Evolutionary conservation across 2,888 invertebrate species (phyloP), one percentile per base, ranked within the genome.

Genomic region (Girardia tigrina): DNA sequence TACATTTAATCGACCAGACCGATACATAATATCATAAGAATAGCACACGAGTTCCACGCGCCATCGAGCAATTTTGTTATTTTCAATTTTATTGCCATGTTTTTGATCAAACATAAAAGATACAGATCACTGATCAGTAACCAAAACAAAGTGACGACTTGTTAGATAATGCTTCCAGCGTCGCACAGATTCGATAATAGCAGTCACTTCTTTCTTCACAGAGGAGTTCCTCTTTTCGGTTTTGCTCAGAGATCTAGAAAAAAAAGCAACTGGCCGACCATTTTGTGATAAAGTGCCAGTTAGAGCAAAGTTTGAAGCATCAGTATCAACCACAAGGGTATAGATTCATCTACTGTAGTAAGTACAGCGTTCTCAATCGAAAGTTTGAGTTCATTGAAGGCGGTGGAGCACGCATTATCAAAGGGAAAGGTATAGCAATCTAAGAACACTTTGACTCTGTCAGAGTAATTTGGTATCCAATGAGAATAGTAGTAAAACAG

Each of bases 61-160:
- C 78, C 78, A 78, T 16, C 76, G 26, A 28, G 77, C 73, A 12
- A 78, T 78, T 71, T 79, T 78, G 28, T 78, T 76, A 73, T 78
- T 78, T 76, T 79, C 78, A n/a, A 79, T 77, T 73, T 78, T 78
- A 4, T 77, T 74, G 20, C 23, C 23, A 8, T 77, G 71, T 8
- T 71, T 36, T 28, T 77, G 72, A 69, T 78, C 74, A 26, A 78
- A 77, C 75, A 78, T 77, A 36, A 77, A 79, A 12, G 77, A 27
- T 2, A 78, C 78, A 26, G 78, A 77, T 28, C 28, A 42, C 70
- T 79, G 78, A 28, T 79, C 78, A 42, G 79, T 79, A 29, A 79
- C 23, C 12, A 78, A 29, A 20, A 70, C 74, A 73, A 80, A 80
- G 29, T 75, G 78, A 12, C 26, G 71, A 27, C 75, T 56, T 8